Percentiles rank a stretch among this genome's conserved stretches.
Evolutionary conservation across 2,888 invertebrate species (phyloP).

Genomic region (Ophioninae sp.): DNA sequence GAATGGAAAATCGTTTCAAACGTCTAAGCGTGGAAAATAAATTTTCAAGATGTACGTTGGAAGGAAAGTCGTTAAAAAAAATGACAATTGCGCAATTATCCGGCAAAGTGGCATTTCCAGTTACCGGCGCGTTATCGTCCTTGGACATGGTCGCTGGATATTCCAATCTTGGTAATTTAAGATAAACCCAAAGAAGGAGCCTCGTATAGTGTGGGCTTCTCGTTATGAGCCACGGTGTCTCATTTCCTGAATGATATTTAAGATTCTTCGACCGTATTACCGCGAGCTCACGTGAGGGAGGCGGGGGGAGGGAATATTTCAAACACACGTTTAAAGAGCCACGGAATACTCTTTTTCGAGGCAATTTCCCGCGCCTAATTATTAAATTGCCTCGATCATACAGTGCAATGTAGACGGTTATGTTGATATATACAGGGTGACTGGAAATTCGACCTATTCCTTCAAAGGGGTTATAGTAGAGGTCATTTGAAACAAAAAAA

Average conservation of each 20-base stretch:
- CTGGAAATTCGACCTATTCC: too few relatives aligned
- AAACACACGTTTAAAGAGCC: background rate
- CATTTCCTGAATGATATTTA: slow-evolving; percentile 64
- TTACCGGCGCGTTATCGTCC: slow-evolving; percentile 23
- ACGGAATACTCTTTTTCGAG: slow-evolving; percentile 52
- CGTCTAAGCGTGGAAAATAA: background rate
- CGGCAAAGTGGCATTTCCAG: slow-evolving; percentile 18
- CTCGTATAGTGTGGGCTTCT: slow-evolving; percentile 55
- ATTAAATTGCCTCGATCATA: slow-evolving; percentile 61
- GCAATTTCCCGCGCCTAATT: slow-evolving; percentile 55
- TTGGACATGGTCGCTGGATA: slow-evolving; percentile 28
- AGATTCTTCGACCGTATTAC: slow-evolving; percentile 42
- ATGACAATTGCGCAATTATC: slow-evolving; percentile 1
- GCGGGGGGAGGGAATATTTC: slow-evolving; percentile 6
- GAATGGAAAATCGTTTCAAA: background rate
- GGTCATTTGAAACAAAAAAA: too few relatives aligned
- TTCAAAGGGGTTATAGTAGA: too few relatives aligned
- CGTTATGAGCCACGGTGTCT: slow-evolving; percentile 58
- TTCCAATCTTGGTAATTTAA: slow-evolving; percentile 43
- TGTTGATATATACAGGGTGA: background rate
- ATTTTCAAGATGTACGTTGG: background rate
- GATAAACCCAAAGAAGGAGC: slow-evolving; percentile 43
- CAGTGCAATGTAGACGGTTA: background rate
- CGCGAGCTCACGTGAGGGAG: slow-evolving; percentile 16
- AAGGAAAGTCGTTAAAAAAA: slow-evolving; percentile 3